phyloP scores from a whole-genome alignment of 2,888 invertebrate genomes.

The Lymantria monacha region DNA sequence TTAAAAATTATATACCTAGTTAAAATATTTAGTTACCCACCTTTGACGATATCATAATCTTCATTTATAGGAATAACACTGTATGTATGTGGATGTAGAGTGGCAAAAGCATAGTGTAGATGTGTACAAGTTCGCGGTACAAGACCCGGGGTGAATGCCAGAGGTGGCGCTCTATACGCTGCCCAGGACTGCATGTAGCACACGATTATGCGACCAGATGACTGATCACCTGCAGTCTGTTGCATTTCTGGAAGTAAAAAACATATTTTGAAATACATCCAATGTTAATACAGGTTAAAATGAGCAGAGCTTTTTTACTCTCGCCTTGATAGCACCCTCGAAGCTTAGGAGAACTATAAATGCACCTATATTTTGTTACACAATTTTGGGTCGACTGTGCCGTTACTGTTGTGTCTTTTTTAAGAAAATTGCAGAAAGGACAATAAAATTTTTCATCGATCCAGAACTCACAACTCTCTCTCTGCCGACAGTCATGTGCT shows the following conservation, averaged over 20 bases:
- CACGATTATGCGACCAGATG: slow-evolving; percentile 74
- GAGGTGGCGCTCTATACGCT: slow-evolving; percentile 85
- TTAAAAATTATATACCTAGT: no score
- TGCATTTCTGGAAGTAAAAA: slow-evolving; percentile 55
- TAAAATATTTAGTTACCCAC: slow-evolving; percentile 55
- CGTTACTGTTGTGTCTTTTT: no score
- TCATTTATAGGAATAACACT: slow-evolving; percentile 84
- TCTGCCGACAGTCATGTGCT: no score
- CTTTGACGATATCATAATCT: slow-evolving; percentile 87
- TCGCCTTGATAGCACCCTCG: no score
- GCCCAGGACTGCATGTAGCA: slow-evolving; percentile 88
- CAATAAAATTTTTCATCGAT: neutral
- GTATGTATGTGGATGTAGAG: slow-evolving; percentile 85
- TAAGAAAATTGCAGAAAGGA: no score
- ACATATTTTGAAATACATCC: neutral
- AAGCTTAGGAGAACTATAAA: no score
- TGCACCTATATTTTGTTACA: no score
- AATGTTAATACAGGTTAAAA: neutral
- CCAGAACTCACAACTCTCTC: no score
- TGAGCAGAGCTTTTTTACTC: neutral
- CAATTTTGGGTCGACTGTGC: no score
- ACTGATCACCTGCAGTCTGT: slow-evolving; percentile 52
- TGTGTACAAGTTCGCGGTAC: slow-evolving; percentile 88
- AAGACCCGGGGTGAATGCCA: slow-evolving; percentile 84
- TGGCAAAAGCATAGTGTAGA: slow-evolving; percentile 87